Evolutionary conservation across 2,888 invertebrate genomes (phyloP).

Genomic region (Campoplex nolae): DNA sequence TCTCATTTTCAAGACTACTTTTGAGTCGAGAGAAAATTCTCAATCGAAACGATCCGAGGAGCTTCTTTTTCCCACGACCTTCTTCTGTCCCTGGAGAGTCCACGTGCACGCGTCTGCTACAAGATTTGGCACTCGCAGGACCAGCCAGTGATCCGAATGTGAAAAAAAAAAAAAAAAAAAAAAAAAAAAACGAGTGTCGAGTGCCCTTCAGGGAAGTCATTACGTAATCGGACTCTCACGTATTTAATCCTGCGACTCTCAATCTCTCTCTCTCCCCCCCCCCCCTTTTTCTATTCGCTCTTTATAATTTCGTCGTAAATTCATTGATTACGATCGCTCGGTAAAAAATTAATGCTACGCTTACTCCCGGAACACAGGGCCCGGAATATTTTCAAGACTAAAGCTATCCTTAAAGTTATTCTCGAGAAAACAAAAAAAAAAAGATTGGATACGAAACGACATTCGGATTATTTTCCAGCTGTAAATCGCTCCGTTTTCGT

Average conservation of each 20-base stretch:
- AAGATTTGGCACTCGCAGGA: constrained; percentile 60
- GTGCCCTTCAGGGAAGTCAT: constrained; percentile 46
- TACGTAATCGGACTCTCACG: constrained; percentile 51
- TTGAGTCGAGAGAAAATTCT: not conserved
- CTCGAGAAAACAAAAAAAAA: too few species aligned
- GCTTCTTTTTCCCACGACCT: constrained; percentile 55
- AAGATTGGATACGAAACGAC: not conserved
- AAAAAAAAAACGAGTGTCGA: not conserved
- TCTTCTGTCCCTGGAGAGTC: constrained; percentile 52
- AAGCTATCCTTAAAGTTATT: not conserved
- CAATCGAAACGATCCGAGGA: constrained; percentile 16
- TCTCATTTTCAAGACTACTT: not conserved
- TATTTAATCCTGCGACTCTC: constrained; percentile 3
- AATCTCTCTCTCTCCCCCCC: not conserved
- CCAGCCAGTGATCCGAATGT: constrained; percentile 7
- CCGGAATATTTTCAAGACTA: not conserved
- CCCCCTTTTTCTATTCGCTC: not conserved
- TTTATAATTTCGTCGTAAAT: not conserved
- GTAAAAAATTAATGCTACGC: not conserved
- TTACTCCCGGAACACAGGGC: not conserved
- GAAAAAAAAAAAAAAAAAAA: not conserved
- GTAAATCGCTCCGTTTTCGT: not conserved
- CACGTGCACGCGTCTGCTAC: constrained; percentile 58
- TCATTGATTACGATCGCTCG: not conserved
- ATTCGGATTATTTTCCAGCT: not conserved